Percentiles rank a stretch among this genome's conserved stretches.
phyloP scores from a whole-genome alignment of 2,888 invertebrate genomes.

The Xestobium rufovillosum region DNA sequence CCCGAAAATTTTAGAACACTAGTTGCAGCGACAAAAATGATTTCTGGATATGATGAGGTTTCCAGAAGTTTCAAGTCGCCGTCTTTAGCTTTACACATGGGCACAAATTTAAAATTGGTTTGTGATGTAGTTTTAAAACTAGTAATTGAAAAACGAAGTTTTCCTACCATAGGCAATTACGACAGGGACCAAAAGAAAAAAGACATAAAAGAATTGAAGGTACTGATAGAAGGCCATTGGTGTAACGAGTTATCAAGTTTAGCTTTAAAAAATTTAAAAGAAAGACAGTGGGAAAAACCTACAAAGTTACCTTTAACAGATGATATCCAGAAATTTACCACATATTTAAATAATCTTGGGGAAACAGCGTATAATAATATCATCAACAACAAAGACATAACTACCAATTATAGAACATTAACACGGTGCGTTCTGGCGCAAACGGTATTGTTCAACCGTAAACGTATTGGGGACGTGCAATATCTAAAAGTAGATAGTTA shows the following conservation, averaged over 20 bases:
- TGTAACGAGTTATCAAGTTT: constrained; percentile 23
- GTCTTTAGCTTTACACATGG: constrained; percentile 15
- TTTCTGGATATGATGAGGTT: constrained; percentile 9
- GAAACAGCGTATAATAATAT: constrained; percentile 15
- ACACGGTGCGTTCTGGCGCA: constrained; percentile 17
- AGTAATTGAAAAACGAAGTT: constrained; percentile 13
- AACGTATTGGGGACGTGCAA: constrained; percentile 19
- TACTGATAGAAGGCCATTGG: constrained; percentile 20
- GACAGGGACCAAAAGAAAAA: constrained; percentile 7
- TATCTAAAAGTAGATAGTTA: constrained; percentile 17
- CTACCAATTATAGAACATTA: constrained; percentile 21
- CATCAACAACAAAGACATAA: constrained; percentile 15
- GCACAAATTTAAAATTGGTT: constrained; percentile 13
- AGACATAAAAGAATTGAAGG: constrained; percentile 5
- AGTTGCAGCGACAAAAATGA: constrained; percentile 16
- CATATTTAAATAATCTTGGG: constrained; percentile 16
- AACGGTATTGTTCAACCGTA: constrained; percentile 17
- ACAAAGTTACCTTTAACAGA: constrained; percentile 23
- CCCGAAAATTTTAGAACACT: constrained; percentile 19
- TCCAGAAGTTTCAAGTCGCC: constrained; percentile 13
- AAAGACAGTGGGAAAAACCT: constrained; percentile 26
- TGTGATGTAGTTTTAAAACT: constrained; percentile 14
- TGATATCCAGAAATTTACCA: constrained; percentile 25
- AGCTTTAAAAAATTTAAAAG: constrained; percentile 25
- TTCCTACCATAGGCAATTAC: constrained; percentile 16